phyloP scores from a whole-genome alignment of 2,888 invertebrate genomes.

The Druceiella hillmani region DNA sequence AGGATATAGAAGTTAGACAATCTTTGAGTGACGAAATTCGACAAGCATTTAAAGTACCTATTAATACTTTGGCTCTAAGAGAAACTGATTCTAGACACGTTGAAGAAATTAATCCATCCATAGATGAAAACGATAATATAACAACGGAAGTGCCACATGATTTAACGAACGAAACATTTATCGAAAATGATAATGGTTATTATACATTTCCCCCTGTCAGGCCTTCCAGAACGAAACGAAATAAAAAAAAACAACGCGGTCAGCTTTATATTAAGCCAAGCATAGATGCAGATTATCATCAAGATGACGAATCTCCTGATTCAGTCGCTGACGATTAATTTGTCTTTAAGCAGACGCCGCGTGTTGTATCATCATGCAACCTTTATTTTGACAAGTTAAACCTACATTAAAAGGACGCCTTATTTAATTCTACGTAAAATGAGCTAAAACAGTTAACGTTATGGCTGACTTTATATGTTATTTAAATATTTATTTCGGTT shows the following conservation, averaged over 20 bases:
- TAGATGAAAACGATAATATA: slow-evolving; percentile 29
- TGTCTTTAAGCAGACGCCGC: too few species aligned
- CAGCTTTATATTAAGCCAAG: too few species aligned
- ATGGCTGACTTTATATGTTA: too few species aligned
- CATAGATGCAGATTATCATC: too few species aligned
- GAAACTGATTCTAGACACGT: slow-evolving; percentile 37
- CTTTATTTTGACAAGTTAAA: too few species aligned
- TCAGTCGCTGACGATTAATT: too few species aligned
- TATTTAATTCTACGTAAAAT: too few species aligned
- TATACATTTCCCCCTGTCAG: slow-evolving; percentile 52
- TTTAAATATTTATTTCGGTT: too few species aligned
- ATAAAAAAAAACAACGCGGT: slow-evolving; percentile 40
- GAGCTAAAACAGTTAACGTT: too few species aligned
- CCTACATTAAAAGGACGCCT: too few species aligned
- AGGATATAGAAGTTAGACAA: slow-evolving; percentile 73
- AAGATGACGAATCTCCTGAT: too few species aligned
- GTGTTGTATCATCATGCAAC: too few species aligned
- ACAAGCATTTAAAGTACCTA: slow-evolving; percentile 66
- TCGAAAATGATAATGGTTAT: slow-evolving; percentile 48
- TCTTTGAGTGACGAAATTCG: slow-evolving; percentile 75
- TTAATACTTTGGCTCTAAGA: slow-evolving; percentile 61
- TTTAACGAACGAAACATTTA: slow-evolving; percentile 42
- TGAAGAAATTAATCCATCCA: slow-evolving; percentile 34
- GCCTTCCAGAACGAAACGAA: slow-evolving; percentile 52
- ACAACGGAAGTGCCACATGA: slow-evolving; percentile 30